Evolutionary conservation across 2,888 invertebrate species (phyloP).

Genomic region (Hemicrepidius hirtus): DNA sequence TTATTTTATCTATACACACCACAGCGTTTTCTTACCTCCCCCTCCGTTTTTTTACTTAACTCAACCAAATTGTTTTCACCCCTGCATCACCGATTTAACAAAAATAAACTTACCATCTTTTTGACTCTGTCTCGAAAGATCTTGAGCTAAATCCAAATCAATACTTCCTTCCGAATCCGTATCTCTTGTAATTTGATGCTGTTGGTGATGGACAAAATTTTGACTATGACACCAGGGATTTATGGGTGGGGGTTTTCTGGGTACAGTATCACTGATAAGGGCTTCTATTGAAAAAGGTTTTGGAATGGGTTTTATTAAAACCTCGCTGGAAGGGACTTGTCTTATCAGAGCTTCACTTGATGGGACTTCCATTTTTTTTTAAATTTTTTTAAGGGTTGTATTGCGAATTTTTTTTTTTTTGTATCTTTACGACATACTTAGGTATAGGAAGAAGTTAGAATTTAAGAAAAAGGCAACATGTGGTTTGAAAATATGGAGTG

Average conservation of each 20-base stretch:
- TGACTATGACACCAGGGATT: conserved; percentile 53
- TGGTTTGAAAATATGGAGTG: too few species aligned
- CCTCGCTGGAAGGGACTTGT: conserved; percentile 56
- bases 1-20: too few species aligned
- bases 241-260: conserved; percentile 60
- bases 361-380: conserved; percentile 59
- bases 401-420: conserved; percentile 7
- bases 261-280: conserved; percentile 72
- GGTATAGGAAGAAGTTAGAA: too few species aligned
- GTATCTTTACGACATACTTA: neutral
- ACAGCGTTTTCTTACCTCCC: too few species aligned
- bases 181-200: conserved; percentile 61
- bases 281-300: conserved; percentile 80
- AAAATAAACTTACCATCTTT: conserved; percentile 39
- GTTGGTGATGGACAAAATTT: conserved; percentile 36
- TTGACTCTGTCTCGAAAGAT: conserved; percentile 68
- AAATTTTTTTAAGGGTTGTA: neutral
- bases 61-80: too few species aligned
- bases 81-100: too few species aligned
- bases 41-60: too few species aligned
- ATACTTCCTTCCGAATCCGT: conserved; percentile 70
- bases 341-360: conserved; percentile 59
- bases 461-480: too few species aligned
- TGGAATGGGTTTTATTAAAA: conserved; percentile 71
- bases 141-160: conserved; percentile 70